Base-by-base conservation (phyloP, 2,113 vertebrate species). In the Dipodomys stephensi region DNA sequence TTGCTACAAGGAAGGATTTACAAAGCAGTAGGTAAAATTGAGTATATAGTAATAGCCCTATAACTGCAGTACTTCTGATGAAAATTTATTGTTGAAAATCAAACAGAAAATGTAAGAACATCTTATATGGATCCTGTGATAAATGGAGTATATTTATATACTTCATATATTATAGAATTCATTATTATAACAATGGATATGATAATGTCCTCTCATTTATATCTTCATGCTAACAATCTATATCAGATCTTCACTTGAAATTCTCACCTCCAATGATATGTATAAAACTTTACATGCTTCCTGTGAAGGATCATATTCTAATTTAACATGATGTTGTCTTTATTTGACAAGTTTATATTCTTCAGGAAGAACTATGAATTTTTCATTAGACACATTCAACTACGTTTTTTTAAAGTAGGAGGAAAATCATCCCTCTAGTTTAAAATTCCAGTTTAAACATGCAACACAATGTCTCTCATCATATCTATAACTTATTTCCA, bases 21-120 rank as follows among this genome's bases (percentile, higher is more conserved):
- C 4, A 79, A 88, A 83, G 27, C 71, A 76, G 8, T 15, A 25
- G 72, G 23, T 27, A 81, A 62, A 90, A 78, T 0, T 77, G 22
- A 87, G 85, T 18, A 39, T 79, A 60, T 0, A 49, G 7, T 1
- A 6, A 39, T 30, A 71, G 25, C 62, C 28, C 8, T 39, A 3
- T 80, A 91, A 77, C 28, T 88, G 16, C 8, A 92, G 15, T 46
- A 35, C 1, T 64, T 87, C 78, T 57, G 22, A 74, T 67, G 19
- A 83, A 69, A 77, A 25, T 3, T 95, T 89, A 78, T 83, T 78
- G 69, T 12, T 81, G 69, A 93, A 76, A 88, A 71, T 72, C 72
- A 91, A 77, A 80, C 13, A 95, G 39, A 67, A 93, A 89, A 76
- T 67, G 8, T 44, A 94, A 80, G 15, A 84, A 44, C 6, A 89